Evolutionary conservation across 2,888 invertebrate species (phyloP), one percentile per base, ranked within the genome.

Genomic region (Hirudinaria manillensis): DNA sequence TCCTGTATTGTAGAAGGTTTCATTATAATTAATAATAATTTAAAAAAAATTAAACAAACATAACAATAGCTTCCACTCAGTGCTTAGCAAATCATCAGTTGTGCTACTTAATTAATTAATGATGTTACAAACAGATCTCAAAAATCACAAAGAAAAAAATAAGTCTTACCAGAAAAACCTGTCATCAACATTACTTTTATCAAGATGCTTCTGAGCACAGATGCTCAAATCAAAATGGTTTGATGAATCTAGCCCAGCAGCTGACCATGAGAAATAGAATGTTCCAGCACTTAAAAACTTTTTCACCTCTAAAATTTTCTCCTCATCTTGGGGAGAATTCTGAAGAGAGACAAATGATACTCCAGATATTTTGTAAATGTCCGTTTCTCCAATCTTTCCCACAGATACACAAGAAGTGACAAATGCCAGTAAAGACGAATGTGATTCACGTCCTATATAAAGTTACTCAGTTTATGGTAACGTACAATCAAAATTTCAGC

Each of bases 211-310:
- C 87, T 98, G 98, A 73, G 94, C 93, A 86, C 95, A 96, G 75
- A 97, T 87, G 21, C 96, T 98, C 77, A 99, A 89, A 88, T 99
- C 98, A 83, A 95, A 90, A 70, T 90, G 88, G 2, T 78, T 86
- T 81, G 70, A 88, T n/a, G 27, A 21, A 24, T n/a, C 7, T 10
- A 21, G 34, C 6, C 32, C 32, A 87, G 79, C 85, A 2, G 84
- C 79, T 65, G 89, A 89, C 91, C 92, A 93, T 0, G 96, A 92
- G 86, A 99, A 99, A 85, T 99, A 99, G 86, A 98, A 98, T 55
- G 95, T 96, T 19, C 98, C 98, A n/a, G 97, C 96, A 84, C 94
- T 96, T 3, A 99, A 88, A 75, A 99, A 87, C 85, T 96, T 95
- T 79, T 93, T 89, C 4, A 87, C 84, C 79, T 87, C 87, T 70